These are phyloP conservation scores for Beroe ovata DNA, from an alignment of 37 sponge, comb jelly and placozoan species.

Conservation along the genomic window DNA sequence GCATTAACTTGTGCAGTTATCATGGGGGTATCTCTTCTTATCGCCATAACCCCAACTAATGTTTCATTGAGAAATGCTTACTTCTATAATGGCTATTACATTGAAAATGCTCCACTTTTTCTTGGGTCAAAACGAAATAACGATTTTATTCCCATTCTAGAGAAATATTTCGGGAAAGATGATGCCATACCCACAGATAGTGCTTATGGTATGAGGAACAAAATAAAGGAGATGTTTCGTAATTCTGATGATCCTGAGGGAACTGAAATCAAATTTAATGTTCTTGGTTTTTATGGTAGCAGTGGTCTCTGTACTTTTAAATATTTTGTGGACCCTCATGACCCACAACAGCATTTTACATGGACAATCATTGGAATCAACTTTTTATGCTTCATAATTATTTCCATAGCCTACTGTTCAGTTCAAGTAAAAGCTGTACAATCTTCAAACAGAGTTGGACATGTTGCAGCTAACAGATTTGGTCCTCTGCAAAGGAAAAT, in stretches of 20 bases:
- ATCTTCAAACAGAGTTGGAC: slow-evolving; percentile 10
- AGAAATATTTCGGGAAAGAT: not conserved
- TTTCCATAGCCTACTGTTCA: slow-evolving; percentile 5
- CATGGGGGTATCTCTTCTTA: not conserved
- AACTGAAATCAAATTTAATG: not conserved
- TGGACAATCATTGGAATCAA: not conserved
- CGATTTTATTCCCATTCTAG: not conserved
- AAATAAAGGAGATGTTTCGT: not conserved
- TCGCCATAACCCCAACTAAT: slow-evolving; percentile 21
- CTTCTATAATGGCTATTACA: slow-evolving; percentile 49
- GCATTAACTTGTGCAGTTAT: not conserved
- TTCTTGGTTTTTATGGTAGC: slow-evolving; percentile 35
- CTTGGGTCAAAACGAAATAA: not conserved
- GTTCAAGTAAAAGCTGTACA: not conserved
- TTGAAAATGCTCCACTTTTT: slow-evolving; percentile 36
- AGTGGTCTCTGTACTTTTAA: slow-evolving; percentile 30
- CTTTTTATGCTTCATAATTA: not conserved
- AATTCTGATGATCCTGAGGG: not conserved
- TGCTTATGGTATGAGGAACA: not conserved
- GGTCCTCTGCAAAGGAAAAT: slow-evolving; percentile 27
- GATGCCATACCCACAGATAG: not conserved
- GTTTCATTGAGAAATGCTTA: not conserved
- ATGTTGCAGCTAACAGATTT: not conserved
- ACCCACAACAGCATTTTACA: slow-evolving; percentile 5
- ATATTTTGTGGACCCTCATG: slow-evolving; percentile 12